Evolutionary conservation across 2,113 vertebrate species (phyloP).

Genomic region (Menura novaehollandiae): DNA sequence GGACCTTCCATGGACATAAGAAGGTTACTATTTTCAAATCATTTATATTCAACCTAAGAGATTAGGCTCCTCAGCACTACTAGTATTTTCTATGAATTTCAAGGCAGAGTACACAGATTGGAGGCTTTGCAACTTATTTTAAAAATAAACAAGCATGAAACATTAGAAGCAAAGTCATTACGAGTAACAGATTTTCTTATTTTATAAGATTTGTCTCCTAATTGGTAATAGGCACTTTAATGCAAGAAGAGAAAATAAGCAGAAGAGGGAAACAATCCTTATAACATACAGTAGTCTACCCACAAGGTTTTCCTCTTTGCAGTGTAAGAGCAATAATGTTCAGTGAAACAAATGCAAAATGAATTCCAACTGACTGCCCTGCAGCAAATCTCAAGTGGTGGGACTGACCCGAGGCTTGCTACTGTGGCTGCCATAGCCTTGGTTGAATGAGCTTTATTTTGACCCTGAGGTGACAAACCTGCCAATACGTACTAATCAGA

Average conservation of each 20-base stretch:
- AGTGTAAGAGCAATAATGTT: background rate
- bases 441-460: conserved; percentile 29
- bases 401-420: conserved; percentile 3
- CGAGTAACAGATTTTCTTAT: background rate
- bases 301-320: background rate
- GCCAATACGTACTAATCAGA: conserved; percentile 2
- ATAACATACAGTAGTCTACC: background rate
- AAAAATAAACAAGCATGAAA: conserved; percentile 11
- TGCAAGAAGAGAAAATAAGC: background rate
- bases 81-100: background rate
- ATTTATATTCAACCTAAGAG: conserved; percentile 18
- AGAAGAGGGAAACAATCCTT: background rate
- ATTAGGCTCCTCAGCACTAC: background rate
- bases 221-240: background rate
- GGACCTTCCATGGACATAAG: background rate
- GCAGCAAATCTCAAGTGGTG: conserved; percentile 7
- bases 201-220: background rate
- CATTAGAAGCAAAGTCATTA: background rate
- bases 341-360: conserved; percentile 24
- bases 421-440: background rate
- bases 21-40: conserved; percentile 24
- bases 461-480: conserved; percentile 20
- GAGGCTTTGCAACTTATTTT: background rate
- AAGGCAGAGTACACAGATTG: background rate
- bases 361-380: conserved; percentile 19